Evolutionary conservation across 2,888 invertebrate genomes (phyloP), one percentile per base, ranked within the genome.

Genomic region (Pharmacophagus antenor): DNA sequence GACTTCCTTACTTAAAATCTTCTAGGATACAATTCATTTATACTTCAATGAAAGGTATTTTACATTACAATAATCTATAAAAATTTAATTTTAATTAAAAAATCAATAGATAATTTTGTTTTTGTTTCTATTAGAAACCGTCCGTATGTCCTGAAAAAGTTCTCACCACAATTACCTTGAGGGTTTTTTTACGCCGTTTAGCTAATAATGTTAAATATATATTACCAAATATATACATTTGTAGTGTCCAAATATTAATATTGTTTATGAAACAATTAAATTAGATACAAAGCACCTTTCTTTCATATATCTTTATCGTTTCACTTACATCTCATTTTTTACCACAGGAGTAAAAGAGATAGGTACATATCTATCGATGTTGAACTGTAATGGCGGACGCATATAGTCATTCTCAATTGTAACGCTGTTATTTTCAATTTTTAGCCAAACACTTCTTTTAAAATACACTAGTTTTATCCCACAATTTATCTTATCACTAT

Each of bases 381-480:
- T 70, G 69, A 65, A 74, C 68, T 70, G 73, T 79, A 84, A 87
- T 82, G 85, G 80, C 83, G 81, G 80, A 76, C 79, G 75, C 74
- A 76, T 72, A 73, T 74, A 83, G 79, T 81, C 75, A 79, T 65
- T 62, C 69, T 66, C 58, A 71, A 71, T 77, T 73, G 67, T 64
- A 76, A 73, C 72, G 63, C 72, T 79, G 77, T 77, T 77, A 80
- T 80, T 70, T 66, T 64, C 72, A 69, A 70, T 72, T 70, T 63
- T 42, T 52, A 53, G 25, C 2, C 22, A 47, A 53, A 48, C 49
- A 56, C 56, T 48, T 15, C 8, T 41, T 15, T 15, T 47, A n/a
- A 15, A 8, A 12, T 53, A 59, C 54, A 18, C 17, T 4, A 41
- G 42, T 12, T n/a, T 17, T 2, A 49, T 25, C n/a, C 18, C 61